Evolutionary conservation across 2,888 invertebrate species (phyloP), one percentile per base, ranked within the genome.

Genomic region (Tribolium freemani): DNA sequence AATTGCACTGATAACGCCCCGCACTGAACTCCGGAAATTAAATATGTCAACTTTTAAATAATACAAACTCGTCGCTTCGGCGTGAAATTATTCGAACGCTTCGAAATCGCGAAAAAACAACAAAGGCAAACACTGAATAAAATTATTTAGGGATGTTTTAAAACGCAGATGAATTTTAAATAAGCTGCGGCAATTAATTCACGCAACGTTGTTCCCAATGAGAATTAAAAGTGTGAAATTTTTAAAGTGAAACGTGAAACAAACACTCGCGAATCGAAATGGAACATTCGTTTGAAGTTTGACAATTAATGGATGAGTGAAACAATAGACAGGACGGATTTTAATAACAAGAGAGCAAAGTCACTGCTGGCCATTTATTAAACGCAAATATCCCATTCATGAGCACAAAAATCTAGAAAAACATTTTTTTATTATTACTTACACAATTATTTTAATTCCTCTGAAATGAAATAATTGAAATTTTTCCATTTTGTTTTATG

Each of bases 161-260:
- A 58, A 58, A 58, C 44, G 58, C 30, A 58, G 58, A 58, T 58
- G 58, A 58, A 58, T 58, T 58, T 45, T 58, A 58, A 58, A 58
- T 58, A 58, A 58, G 58, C 45, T 21, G 16, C 6, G 58, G 58
- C 58, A 58, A 31, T 58, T 58, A 58, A 44, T 58, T 58, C 44
- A 45, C 58, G 45, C 45, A 45, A 5, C 31, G 16, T 44, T 38
- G 44, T 11, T 21, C 10, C 20, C n/a, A 45, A 45, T 45, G 45
- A 58, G 44, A 58, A 58, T 58, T 58, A 45, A 45, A 45, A 58
- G 58, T 58, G 58, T 20, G 58, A 58, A 58, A 45, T 56, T 58
- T 58, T 58, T 45, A 45, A 58, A 58, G 44, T 58, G 56, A 16
- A 6, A 1, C 9, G 20, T 6, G 13, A 16, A 58, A 45, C 45